Base-by-base conservation (phyloP, 2,888 invertebrate genomes). In the Phanerotoma sp. region DNA sequence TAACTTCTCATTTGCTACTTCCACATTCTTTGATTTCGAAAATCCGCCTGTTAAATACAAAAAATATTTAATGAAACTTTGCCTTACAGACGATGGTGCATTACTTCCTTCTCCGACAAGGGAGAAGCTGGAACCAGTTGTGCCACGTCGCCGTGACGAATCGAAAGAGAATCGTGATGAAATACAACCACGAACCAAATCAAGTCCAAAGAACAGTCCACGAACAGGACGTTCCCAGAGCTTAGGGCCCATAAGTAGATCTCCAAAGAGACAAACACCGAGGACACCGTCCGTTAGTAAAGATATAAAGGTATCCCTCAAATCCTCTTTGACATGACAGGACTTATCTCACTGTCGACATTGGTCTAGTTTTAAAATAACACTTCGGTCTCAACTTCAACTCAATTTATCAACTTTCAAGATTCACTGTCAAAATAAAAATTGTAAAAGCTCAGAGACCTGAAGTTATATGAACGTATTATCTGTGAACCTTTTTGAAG, bases 221-320 rank as follows among this genome's bases (percentile, higher is more conserved):
- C 75, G 80, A 65, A 79, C 80, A 62, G 80, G 80, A 74, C 84
- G 87, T 69, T 87, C 87, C 54, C 86, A 87, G 75, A 87, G 87
- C 56, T 85, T 86, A 66, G 88, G 87, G 61, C 87, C 87, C 41
- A 80, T 81, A 62, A 79, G 80, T 62, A 81, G 84, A 63, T 91
- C 91, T 47, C 91, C 91, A 21, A 89, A 90, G 70, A 86, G 90
- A 63, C 88, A 89, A 68, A 85, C 88, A 44, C 69, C 74, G 10
- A 68, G 75, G 20, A 70, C 75, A 32, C 70, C 74, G 1, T 73
- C 74, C 15, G 73, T 74, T 56, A 68, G 70, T 37, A 75, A 75
- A 65, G 76, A 76, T 48, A 65, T 67, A 10, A 77, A 74, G 72
- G 75, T 73, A 61, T 37, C 44, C 50, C 54, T 56, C 40, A 46